These are phyloP conservation scores for Bombus breviceps DNA, from an alignment of 1,140 invertebrate genomes.

Conservation along the genomic window DNA sequence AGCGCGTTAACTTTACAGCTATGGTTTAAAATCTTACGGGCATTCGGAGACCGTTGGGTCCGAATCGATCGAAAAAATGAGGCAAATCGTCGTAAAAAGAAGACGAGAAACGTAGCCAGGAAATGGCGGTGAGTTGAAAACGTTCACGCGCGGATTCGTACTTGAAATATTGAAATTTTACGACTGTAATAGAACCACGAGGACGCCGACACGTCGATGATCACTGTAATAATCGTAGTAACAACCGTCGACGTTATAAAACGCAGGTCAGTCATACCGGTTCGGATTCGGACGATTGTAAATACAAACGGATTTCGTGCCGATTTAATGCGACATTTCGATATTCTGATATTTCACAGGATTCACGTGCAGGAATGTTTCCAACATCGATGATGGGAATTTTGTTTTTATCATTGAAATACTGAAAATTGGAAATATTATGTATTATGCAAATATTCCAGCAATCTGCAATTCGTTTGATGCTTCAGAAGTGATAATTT, in stretches of 20 bases:
- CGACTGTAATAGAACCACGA: neutral
- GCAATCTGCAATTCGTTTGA: no score
- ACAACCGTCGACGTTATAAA: conserved; percentile 41
- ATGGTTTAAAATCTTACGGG: neutral
- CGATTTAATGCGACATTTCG: conserved; percentile 20
- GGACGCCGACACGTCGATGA: neutral
- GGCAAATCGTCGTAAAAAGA: neutral
- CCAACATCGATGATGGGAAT: neutral
- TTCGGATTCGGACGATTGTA: neutral
- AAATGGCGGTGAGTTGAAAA: neutral
- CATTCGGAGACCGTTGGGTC: neutral
- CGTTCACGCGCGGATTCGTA: conserved; percentile 3
- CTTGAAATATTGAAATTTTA: conserved; percentile 19
- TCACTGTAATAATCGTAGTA: conserved; percentile 24
- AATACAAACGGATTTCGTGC: no score
- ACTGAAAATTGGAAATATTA: no score
- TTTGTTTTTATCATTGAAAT: no score
- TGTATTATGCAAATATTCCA: neutral
- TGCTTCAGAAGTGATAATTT: no score
- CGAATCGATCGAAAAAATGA: neutral
- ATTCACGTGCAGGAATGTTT: neutral
- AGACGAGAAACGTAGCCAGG: neutral
- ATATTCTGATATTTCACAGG: neutral
- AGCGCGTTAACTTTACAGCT: neutral
- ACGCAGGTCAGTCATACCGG: neutral